phyloP scores from a whole-genome alignment of 2,888 invertebrate genomes.

The Elmis aenea region DNA sequence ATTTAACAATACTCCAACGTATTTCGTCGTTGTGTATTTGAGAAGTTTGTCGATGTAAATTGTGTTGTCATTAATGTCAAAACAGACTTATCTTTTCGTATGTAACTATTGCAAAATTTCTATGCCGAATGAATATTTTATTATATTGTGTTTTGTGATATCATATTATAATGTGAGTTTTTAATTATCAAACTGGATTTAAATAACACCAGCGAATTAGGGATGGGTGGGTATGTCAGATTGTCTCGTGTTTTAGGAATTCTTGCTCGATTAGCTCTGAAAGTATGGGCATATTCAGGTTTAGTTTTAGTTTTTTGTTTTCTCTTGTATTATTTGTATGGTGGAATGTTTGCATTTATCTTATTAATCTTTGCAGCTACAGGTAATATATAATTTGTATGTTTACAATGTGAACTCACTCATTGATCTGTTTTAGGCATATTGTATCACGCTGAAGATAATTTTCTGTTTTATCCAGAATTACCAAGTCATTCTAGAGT shows the following conservation, averaged over 20 bases:
- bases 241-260: slow-evolving; percentile 44
- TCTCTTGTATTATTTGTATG: slow-evolving; percentile 78
- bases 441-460: slow-evolving; percentile 81
- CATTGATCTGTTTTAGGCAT: slow-evolving; percentile 55
- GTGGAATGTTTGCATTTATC: slow-evolving; percentile 66
- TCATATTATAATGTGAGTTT: no score
- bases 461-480: slow-evolving; percentile 83
- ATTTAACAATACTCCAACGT: no score
- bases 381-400: slow-evolving; percentile 50
- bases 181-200: no score
- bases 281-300: slow-evolving; percentile 74
- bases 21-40: no score
- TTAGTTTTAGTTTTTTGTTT: slow-evolving; percentile 69
- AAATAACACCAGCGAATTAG: no score
- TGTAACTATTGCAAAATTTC: no score
- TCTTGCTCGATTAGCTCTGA: slow-evolving; percentile 55
- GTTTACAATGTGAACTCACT: slow-evolving; percentile 1
- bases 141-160: no score
- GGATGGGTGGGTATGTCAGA: slow-evolving; percentile 43
- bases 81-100: no score
- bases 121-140: no score
- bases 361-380: slow-evolving; percentile 65
- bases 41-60: no score
- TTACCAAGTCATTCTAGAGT: slow-evolving; percentile 83
- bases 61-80: no score